Evolutionary conservation across 2,888 invertebrate genomes (phyloP).

Genomic region (Coenonympha glycerion): DNA sequence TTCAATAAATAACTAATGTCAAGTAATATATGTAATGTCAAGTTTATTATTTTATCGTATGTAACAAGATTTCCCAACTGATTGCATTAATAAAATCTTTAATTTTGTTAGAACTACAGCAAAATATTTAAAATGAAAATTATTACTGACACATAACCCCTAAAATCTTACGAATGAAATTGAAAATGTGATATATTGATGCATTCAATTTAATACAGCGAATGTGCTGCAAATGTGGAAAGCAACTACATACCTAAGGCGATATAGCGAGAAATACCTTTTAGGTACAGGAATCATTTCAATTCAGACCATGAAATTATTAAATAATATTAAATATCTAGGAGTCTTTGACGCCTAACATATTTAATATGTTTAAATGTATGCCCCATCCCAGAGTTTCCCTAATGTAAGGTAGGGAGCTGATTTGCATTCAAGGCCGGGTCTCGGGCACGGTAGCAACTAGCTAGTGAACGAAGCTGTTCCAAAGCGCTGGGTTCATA

Average conservation of each 20-base stretch:
- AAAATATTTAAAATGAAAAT: neutral
- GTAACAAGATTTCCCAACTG: no score
- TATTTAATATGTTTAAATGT: no score
- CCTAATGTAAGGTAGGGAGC: constrained; percentile 4
- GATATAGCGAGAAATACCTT: no score
- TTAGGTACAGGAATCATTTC: no score
- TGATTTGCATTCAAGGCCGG: constrained; percentile 13
- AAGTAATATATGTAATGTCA: neutral
- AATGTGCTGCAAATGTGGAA: neutral
- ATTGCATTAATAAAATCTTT: no score
- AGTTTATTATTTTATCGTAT: neutral
- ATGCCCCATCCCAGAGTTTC: neutral
- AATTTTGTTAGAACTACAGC: no score
- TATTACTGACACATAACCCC: neutral
- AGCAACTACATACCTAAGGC: neutral
- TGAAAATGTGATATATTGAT: neutral
- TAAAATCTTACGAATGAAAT: neutral
- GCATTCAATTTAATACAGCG: neutral
- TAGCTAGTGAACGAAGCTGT: constrained; percentile 9
- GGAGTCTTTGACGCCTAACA: no score
- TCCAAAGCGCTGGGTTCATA: constrained; percentile 1
- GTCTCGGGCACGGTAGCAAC: constrained; percentile 13
- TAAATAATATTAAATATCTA: no score
- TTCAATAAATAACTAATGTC: no score
- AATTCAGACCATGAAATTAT: neutral